Conservation (phyloP, 2,113 vertebrate species). For the Pampusana beccarii region DNA sequence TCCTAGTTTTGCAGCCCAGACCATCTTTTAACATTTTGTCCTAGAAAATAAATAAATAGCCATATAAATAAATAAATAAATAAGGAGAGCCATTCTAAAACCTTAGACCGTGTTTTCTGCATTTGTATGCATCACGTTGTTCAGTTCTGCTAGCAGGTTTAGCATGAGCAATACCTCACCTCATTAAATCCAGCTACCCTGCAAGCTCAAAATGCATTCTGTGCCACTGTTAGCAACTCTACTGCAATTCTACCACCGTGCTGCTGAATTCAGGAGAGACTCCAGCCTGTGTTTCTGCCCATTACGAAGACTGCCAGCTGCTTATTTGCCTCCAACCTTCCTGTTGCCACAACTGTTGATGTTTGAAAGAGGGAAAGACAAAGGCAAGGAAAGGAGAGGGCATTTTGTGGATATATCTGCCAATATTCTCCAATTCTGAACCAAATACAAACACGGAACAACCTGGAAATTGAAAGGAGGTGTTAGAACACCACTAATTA, state of each 20-base stretch:
- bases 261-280: not conserved
- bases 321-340: not conserved
- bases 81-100: not conserved
- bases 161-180: not conserved
- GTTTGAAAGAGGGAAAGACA: not conserved
- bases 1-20: not conserved
- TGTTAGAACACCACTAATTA: not conserved
- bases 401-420: not conserved
- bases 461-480: not conserved
- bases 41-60: not conserved
- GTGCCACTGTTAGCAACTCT: not conserved
- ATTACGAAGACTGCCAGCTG: slow-evolving; percentile 8
- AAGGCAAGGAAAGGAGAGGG: not conserved
- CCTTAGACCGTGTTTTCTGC: not conserved
- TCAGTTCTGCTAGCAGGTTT: not conserved
- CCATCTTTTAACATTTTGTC: not conserved
- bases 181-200: slow-evolving; percentile 27
- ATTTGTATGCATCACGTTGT: not conserved
- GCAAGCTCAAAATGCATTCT: not conserved
- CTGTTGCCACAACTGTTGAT: not conserved
- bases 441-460: not conserved
- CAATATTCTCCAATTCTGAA: not conserved
- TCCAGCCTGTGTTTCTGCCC: not conserved
- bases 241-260: not conserved
- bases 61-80: not conserved